Evolutionary conservation across 2,113 vertebrate genomes (phyloP), one percentile per base, ranked within the genome.

Genomic region (Colinus virginianus): DNA sequence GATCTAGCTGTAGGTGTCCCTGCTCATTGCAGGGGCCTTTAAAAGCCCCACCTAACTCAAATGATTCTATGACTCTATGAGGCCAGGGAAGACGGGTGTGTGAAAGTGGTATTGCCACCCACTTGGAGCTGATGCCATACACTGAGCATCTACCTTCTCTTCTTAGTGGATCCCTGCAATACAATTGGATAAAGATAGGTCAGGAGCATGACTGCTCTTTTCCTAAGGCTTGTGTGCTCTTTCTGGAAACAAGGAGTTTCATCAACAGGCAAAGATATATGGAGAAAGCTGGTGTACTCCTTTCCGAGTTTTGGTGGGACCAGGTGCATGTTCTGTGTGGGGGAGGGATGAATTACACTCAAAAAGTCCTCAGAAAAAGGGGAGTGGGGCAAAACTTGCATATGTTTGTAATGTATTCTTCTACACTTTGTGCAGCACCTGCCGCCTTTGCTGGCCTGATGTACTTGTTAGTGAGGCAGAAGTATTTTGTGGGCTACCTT

Each of bases 401-500:
- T 34, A 6, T 32, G 21, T 80, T 30, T 67, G 5, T 91, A 83
- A 95, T 1, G 0, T 8, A 3, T 36, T 68, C 9, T 43, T 86
- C 70, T 93, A 70, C 83, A 26, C 43, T 76, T 82, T 84, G 90
- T 85, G 11, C 91, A 99, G 99, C 96, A 92, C 98, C 99, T 16
- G 99, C 99, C 1, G 98, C 99, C 56, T 99, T 99, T 68, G 98
- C 99, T 3, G 99, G 99, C 45, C 91, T 99, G 94, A 97, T 99
- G 97, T 99, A 99, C 93, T 88, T 99, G 83, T 96, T 98, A 8
- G 98, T 98, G 93, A 98, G 99, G 58, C 99, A 99, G 86, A 99
- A 99, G 96, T 99, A 99, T 95, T 99, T 99, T 64, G 97, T 99
- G 11, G 99, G 99, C 90, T 99, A 99, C 91, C 95, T 99, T 9